A percentile compares a stretch with the other conserved stretches of the same genome.
Evolutionary conservation across 2,888 invertebrate genomes (phyloP).

Genomic region (Nomada ruficornis): DNA sequence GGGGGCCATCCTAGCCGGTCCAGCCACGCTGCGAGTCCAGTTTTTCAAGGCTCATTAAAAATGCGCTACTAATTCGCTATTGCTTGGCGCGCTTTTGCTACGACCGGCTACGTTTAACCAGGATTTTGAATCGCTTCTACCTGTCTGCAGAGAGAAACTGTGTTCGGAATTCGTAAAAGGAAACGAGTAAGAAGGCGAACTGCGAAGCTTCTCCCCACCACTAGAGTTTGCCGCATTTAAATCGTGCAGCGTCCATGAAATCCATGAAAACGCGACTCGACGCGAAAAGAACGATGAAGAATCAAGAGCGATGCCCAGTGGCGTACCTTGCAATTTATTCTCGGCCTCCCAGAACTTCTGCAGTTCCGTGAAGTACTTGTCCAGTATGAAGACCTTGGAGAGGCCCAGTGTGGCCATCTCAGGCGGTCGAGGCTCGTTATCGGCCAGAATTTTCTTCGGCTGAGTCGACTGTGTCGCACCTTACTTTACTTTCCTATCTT

Average conservation of each 20-base stretch:
- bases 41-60: constrained; percentile 34
- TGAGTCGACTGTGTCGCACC: constrained; percentile 46
- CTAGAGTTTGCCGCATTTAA: constrained; percentile 19
- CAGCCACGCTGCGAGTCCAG: neutral
- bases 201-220: neutral
- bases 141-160: neutral
- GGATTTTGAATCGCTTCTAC: neutral
- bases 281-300: constrained; percentile 17
- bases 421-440: constrained; percentile 71
- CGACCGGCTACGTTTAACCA: neutral
- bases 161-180: neutral
- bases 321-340: constrained; percentile 96
- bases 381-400: constrained; percentile 98
- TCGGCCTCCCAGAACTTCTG: constrained; percentile 99
- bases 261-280: constrained; percentile 31
- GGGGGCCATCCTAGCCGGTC: neutral
- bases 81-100: neutral
- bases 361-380: constrained; percentile 98
- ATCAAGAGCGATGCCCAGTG: constrained; percentile 28
- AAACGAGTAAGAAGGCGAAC: neutral
- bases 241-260: constrained; percentile 43
- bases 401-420: constrained; percentile 97
- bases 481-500: neutral
- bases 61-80: constrained; percentile 24
- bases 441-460: constrained; percentile 71